A percentile compares a stretch with the other conserved stretches of the same genome.
These are phyloP conservation scores for Encarsia formosa DNA, from an alignment of 2,888 invertebrate species.

Conservation along the genomic window DNA sequence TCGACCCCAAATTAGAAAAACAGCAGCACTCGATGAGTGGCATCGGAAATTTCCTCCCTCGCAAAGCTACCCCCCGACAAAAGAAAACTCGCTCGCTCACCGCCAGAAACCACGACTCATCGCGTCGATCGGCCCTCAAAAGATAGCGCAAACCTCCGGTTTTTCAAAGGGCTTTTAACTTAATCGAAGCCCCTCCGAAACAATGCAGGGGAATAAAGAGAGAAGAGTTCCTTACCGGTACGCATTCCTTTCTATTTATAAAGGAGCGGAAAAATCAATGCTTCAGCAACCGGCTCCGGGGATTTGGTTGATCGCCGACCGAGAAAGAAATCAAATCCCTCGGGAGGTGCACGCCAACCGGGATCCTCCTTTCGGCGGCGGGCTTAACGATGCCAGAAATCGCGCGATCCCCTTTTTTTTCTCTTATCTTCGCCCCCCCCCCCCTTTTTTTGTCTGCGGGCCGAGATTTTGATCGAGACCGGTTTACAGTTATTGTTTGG, in stretches of 20 bases:
- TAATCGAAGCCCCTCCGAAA: constrained; percentile 13
- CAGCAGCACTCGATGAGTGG: too few relatives aligned
- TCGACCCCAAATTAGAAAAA: too few relatives aligned
- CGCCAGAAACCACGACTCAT: too few relatives aligned
- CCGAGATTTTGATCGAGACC: too few relatives aligned
- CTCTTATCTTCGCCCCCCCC: background rate
- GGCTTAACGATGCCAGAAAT: background rate
- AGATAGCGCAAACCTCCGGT: too few relatives aligned
- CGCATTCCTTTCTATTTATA: background rate
- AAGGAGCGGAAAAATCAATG: constrained; percentile 15
- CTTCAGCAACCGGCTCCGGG: constrained; percentile 13
- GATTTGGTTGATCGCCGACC: constrained; percentile 10
- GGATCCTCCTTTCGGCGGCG: background rate
- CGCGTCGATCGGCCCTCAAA: too few relatives aligned
- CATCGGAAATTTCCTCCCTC: too few relatives aligned
- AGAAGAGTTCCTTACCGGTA: background rate
- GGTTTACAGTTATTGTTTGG: too few relatives aligned
- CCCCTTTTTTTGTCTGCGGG: background rate
- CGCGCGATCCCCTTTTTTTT: background rate
- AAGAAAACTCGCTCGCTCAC: too few relatives aligned
- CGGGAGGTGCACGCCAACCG: constrained; percentile 3
- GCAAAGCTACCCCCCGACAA: too few relatives aligned
- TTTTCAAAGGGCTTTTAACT: constrained; percentile 12
- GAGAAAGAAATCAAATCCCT: constrained; percentile 25
- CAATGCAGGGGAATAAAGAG: constrained; percentile 3